Conservation (phyloP, 2,113 vertebrate species). For the Gracilinanus agilis region DNA sequence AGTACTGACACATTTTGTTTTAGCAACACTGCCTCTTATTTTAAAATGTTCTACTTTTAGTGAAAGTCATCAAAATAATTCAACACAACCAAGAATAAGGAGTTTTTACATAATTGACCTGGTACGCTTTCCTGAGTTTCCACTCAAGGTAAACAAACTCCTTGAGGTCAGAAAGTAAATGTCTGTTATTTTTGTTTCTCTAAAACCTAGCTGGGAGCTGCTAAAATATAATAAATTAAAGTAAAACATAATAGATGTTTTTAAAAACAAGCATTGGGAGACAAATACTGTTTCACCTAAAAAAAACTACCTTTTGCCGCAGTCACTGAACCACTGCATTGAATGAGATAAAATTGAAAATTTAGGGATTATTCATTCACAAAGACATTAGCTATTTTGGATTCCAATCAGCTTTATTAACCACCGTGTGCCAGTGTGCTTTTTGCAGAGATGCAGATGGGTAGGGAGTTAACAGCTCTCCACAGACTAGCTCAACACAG, state of each 20-base stretch:
- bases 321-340: neutral
- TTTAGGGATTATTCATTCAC: neutral
- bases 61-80: neutral
- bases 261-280: neutral
- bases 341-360: neutral
- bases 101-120: neutral
- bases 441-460: neutral
- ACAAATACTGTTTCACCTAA: neutral
- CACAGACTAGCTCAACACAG: neutral
- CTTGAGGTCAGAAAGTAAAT: neutral
- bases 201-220: neutral
- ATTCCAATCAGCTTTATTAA: neutral
- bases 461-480: neutral
- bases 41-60: neutral
- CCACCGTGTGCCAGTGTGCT: neutral
- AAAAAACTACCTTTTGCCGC: neutral
- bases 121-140: neutral
- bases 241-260: neutral
- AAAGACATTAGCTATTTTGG: neutral
- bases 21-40: neutral
- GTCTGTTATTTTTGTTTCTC: neutral
- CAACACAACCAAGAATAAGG: neutral
- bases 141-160: neutral
- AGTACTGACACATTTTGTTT: neutral
- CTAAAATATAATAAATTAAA: neutral